Evolutionary conservation across 2,797 vertebrate genomes (phyloP).

Genomic region (Muscicapa comitata): DNA sequence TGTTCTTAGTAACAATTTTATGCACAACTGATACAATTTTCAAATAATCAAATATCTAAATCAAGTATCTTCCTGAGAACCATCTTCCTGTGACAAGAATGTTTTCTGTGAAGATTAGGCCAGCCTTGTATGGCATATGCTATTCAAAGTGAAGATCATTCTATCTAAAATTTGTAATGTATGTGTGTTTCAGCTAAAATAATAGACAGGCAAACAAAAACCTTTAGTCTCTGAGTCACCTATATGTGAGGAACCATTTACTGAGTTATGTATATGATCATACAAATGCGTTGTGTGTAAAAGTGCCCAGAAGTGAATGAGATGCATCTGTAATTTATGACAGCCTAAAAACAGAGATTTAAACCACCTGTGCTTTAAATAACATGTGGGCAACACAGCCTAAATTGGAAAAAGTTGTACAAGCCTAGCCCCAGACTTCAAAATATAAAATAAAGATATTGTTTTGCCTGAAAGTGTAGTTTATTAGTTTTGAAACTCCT

Average conservation of each 20-base stretch:
- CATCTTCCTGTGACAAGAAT: neutral
- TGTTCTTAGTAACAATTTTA: neutral
- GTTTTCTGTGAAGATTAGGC: neutral
- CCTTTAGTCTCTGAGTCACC: neutral
- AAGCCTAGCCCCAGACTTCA: neutral
- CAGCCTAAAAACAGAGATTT: neutral
- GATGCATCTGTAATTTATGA: neutral
- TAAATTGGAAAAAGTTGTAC: neutral
- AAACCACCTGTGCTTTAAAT: neutral
- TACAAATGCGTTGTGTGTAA: neutral
- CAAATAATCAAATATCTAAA: neutral
- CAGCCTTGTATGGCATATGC: neutral
- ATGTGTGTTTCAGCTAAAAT: neutral
- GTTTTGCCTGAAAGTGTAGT: neutral
- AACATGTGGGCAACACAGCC: neutral
- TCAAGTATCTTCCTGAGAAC: neutral
- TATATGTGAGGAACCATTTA: neutral
- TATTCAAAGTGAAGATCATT: neutral
- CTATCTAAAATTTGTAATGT: neutral
- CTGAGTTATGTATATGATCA: neutral
- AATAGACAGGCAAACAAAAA: neutral
- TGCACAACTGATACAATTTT: neutral
- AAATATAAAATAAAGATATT: neutral
- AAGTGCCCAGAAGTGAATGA: neutral
- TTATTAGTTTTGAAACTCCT: conserved; percentile 17